Conservation (phyloP, 2,888 invertebrate species). For the Pterobdella sp. region DNA sequence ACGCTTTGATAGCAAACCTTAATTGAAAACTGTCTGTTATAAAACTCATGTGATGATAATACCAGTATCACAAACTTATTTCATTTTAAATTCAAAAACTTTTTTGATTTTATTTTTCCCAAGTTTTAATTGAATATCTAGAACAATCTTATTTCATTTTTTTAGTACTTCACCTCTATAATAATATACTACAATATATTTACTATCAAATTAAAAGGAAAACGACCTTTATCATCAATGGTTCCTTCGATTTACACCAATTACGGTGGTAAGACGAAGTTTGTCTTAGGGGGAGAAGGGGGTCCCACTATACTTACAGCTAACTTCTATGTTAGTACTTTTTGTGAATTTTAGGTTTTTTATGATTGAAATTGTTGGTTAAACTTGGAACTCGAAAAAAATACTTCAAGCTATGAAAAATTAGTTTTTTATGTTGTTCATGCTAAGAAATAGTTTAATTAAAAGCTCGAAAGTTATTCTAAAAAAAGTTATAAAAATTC, state of each 20-base stretch:
- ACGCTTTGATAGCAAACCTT: no score
- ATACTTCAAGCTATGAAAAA: background rate
- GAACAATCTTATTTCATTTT: no score
- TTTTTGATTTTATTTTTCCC: no score
- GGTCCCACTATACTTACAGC: slow-evolving; percentile 82
- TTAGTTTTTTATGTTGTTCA: background rate
- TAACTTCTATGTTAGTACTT: slow-evolving; percentile 59
- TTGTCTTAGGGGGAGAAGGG: slow-evolving; percentile 77
- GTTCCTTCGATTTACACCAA: slow-evolving; percentile 71
- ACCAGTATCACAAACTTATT: no score
- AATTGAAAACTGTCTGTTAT: no score
- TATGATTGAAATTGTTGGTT: background rate
- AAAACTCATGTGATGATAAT: no score
- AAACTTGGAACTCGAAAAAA: background rate
- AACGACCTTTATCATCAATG: slow-evolving; percentile 84
- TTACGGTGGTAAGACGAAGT: slow-evolving; percentile 59
- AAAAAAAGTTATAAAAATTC: no score
- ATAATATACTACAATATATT: background rate
- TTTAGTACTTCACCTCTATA: no score
- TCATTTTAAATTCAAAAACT: no score
- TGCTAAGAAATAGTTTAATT: background rate
- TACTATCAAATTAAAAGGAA: slow-evolving; percentile 49
- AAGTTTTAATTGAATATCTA: no score
- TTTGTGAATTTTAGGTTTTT: slow-evolving; percentile 58
- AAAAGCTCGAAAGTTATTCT: background rate